Base-by-base conservation (phyloP, 1,140 invertebrate species). In the Drosophila nigrodunni region DNA sequence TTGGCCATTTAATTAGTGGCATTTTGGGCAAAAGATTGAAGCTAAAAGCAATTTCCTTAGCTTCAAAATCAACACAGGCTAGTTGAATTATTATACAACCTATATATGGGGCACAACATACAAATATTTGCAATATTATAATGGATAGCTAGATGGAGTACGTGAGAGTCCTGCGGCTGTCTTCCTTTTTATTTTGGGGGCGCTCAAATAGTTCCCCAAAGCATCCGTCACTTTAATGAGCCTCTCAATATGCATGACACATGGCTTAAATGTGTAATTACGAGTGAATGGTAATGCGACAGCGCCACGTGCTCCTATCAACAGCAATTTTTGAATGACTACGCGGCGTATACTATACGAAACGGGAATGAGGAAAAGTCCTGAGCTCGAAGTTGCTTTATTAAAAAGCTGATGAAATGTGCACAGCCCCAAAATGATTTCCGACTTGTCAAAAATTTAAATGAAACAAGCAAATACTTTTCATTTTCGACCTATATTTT, bases 191-290 rank as follows among this genome's bases (percentile, higher is more conserved):
- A 3, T 54, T 7, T 34, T 11, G 15, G 54, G 10, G 8, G 43
- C 3, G 7, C 6, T 13, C 68, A 25, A 46, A 69, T 74, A 74
- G 71, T 74, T 74, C 55, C 65, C 65, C 41, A 8, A 41, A 41
- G 71, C 65, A 49, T 55, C 21, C 39, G 34, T 74, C 65, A 66
- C 64, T 85, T 88, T 89, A 88, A 88, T 88, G 85, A 88, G 85
- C 80, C 85, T 78, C 80, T 88, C 77, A 89, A 88, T 88, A 89
- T 88, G 85, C 85, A 88, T 75, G 80, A 89, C 85, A 88, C 85
- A 88, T 46, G 77, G 80, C 80, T 82, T 87, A 80, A 87, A 88
- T 87, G 83, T 87, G 83, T 82, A 87, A 87, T 87, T 87, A 81
- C 74, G 57, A 68, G 58, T 52, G 69, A 49, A 72, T 73, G 74